Conservation (phyloP, 2,113 vertebrate species). For the Daphoenositta chrysoptera region DNA sequence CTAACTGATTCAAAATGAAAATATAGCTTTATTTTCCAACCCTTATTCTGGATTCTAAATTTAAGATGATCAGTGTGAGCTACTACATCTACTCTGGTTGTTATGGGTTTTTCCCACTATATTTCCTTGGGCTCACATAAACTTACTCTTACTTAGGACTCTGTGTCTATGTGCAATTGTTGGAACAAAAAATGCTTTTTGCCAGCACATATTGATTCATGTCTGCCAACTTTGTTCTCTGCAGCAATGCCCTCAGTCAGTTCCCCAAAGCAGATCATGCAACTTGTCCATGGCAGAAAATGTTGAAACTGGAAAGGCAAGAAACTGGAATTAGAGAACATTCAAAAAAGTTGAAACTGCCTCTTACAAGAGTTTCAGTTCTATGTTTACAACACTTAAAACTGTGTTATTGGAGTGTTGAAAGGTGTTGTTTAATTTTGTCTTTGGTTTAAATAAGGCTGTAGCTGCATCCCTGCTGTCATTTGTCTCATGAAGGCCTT, state of each 20-base stretch:
- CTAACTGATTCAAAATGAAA: not conserved
- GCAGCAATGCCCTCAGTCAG: not conserved
- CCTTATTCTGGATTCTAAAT: not conserved
- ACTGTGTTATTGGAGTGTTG: not conserved
- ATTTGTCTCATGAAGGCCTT: not conserved
- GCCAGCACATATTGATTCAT: not conserved
- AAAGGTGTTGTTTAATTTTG: not conserved
- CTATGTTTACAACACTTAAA: not conserved
- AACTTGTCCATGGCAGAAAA: not conserved
- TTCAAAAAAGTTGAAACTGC: not conserved
- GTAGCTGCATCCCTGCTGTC: not conserved
- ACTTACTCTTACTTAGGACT: not conserved
- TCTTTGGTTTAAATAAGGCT: not conserved
- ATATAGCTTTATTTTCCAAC: not conserved
- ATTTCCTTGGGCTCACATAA: not conserved
- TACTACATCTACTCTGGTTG: not conserved
- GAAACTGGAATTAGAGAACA: not conserved
- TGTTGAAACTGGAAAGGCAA: not conserved
- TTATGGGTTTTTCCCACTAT: not conserved
- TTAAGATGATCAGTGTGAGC: not conserved
- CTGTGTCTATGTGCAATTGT: not conserved
- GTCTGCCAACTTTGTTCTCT: not conserved
- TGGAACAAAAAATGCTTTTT: not conserved
- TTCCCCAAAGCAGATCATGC: not conserved
- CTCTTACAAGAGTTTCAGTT: not conserved